A percentile compares a stretch with the other conserved stretches of the same genome.
Evolutionary conservation across 2,797 vertebrate species (phyloP).

Genomic region (Crocodylus rhombifer): DNA sequence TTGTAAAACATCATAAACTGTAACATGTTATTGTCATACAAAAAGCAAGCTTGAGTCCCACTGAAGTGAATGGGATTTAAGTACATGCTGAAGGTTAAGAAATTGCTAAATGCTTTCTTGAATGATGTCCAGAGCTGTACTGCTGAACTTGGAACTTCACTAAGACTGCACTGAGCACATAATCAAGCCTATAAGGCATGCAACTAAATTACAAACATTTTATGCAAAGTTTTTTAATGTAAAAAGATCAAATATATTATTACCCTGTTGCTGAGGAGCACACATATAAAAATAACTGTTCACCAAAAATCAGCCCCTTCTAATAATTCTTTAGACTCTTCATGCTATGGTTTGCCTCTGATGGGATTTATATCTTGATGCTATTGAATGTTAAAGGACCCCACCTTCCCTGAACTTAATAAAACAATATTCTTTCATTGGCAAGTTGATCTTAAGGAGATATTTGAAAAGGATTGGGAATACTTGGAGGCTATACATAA

Average conservation of each 20-base stretch:
- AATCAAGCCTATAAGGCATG: background rate
- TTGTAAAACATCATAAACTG: background rate
- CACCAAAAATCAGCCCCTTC: background rate
- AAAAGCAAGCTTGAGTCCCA: background rate
- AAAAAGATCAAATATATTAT: background rate
- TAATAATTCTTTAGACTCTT: background rate
- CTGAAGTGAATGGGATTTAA: background rate
- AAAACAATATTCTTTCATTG: slow-evolving; percentile 4
- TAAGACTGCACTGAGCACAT: background rate
- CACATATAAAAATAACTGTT: background rate
- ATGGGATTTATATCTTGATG: background rate
- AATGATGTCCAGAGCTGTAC: background rate
- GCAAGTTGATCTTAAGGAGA: background rate
- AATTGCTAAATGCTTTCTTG: background rate
- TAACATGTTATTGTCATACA: background rate
- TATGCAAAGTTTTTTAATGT: background rate
- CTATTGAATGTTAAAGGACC: background rate
- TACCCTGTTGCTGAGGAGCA: background rate
- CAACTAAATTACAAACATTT: background rate
- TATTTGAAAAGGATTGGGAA: slow-evolving; percentile 18
- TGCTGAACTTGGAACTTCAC: background rate
- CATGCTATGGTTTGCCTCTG: background rate
- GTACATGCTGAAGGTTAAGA: fast-evolving
- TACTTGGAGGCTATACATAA: slow-evolving; percentile 7
- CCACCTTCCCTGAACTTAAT: background rate